Base-by-base conservation (phyloP, 2,888 invertebrate species). In the Zelleria hepariella region DNA sequence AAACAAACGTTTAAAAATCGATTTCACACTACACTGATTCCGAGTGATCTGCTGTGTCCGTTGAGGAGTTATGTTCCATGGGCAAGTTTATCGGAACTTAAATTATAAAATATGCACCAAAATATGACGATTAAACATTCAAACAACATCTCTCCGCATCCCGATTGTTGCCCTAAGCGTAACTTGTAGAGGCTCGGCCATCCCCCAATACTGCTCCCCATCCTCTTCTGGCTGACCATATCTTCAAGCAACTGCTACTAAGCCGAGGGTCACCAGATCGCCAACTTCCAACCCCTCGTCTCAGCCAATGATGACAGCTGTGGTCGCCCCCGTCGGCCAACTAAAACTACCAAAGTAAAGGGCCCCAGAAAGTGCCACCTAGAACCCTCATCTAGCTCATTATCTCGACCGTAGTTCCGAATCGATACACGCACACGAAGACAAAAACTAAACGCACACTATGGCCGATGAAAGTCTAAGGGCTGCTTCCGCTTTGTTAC, bases 341-440 rank as follows among this genome's bases (percentile, higher is more conserved):
- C 15, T 42, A 1, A 0, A 42, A 15, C 15, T 42, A 42, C 32
- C 6, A 42, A 42, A 10, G 10, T 42, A 42, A 42, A 15, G 32
- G 15, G 10, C 32, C 10, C 32, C 32, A 42, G 32, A 10, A 1
- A 42, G 32, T 51, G 10, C 78, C 73, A 77, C 75, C n/a, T n/a
- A n/a, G n/a, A n/a, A n/a, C 76, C 77, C 81, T 81, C 75, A 80
- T 80, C 82, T 77, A 77, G 74, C 82, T 86, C 85, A 87, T 85
- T 86, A 87, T 86, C 88, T 86, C 86, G 78, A 75, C 76, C 82
- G 83, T 83, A 83, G 81, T 80, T 83, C 77, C 80, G 81, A 81
- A 88, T 87, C 83, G 85, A 85, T 86, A 81, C 82, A 83, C 80
- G 78, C 75, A 75, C 77, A 78, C 74, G 78, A 74, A 74, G 72